Conservation (phyloP, 2,888 invertebrate genomes). For the Netelia virgata region DNA sequence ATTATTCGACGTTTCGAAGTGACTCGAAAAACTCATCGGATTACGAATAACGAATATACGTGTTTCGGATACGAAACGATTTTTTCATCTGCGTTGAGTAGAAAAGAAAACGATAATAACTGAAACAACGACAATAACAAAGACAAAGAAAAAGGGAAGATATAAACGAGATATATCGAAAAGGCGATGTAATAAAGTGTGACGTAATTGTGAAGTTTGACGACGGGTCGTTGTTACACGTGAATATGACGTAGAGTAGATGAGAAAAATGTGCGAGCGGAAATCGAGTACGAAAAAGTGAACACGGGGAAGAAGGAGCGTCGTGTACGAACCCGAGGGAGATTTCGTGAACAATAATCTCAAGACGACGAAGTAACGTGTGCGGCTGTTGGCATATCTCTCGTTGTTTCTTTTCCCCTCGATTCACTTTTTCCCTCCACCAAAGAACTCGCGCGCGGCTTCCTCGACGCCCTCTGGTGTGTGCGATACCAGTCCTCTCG, state of each 20-base stretch:
- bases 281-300: not conserved
- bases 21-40: not conserved
- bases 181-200: no score
- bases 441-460: slow-evolving; percentile 21
- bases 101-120: no score
- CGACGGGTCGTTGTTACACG: no score
- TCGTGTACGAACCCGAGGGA: not conserved
- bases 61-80: no score
- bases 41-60: no score
- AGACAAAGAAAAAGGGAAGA: no score
- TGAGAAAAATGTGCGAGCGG: slow-evolving; percentile 8
- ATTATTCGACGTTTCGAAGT: slow-evolving; percentile 1
- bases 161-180: no score
- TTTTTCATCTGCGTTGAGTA: no score
- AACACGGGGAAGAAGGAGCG: slow-evolving; percentile 14
- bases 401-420: slow-evolving; percentile 12
- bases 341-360: slow-evolving; percentile 12
- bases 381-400: not conserved
- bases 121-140: no score
- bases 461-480: slow-evolving; percentile 43
- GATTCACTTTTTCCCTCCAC: slow-evolving; percentile 46
- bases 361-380: not conserved
- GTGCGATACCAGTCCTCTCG: slow-evolving; percentile 47
- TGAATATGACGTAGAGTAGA: no score
- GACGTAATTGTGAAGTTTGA: no score